phyloP scores from a whole-genome alignment of 2,797 vertebrate species.

The Helicolenus hilgendorfi region DNA sequence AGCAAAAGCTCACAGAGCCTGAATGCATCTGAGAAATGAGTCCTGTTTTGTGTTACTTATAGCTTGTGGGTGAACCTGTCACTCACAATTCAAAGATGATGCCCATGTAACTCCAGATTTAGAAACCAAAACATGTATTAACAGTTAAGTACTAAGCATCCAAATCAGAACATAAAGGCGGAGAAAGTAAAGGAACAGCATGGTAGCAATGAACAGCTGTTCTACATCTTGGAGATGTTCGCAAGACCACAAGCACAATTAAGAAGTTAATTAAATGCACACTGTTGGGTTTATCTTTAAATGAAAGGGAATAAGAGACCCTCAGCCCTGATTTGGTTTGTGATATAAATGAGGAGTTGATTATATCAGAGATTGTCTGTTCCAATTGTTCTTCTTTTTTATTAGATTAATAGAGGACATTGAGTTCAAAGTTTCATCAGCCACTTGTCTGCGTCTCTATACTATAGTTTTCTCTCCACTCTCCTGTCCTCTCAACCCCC shows the following conservation, averaged over 20 bases:
- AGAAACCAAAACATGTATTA: slow-evolving; percentile 1
- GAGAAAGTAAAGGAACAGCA: background rate
- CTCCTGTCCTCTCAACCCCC: background rate
- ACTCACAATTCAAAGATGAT: slow-evolving; percentile 7
- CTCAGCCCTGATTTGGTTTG: slow-evolving; percentile 36
- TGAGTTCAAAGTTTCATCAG: background rate
- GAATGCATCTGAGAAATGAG: background rate
- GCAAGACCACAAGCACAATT: background rate
- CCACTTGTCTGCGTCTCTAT: background rate
- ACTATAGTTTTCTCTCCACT: background rate
- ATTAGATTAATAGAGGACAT: slow-evolving; percentile 50
- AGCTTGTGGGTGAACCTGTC: background rate
- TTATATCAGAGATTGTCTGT: slow-evolving; percentile 32
- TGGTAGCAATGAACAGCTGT: background rate
- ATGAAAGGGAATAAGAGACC: slow-evolving; percentile 36
- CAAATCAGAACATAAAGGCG: background rate
- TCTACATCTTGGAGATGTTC: background rate
- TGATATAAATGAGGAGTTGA: slow-evolving; percentile 52
- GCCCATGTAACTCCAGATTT: background rate
- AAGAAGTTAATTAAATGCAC: slow-evolving; percentile 39
- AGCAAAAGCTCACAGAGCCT: background rate
- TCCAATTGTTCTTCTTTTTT: background rate
- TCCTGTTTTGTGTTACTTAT: background rate
- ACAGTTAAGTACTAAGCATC: background rate
- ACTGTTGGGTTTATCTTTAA: slow-evolving; percentile 20